Conservation (phyloP, 2,888 invertebrate species). For the Aethes cnicana region DNA sequence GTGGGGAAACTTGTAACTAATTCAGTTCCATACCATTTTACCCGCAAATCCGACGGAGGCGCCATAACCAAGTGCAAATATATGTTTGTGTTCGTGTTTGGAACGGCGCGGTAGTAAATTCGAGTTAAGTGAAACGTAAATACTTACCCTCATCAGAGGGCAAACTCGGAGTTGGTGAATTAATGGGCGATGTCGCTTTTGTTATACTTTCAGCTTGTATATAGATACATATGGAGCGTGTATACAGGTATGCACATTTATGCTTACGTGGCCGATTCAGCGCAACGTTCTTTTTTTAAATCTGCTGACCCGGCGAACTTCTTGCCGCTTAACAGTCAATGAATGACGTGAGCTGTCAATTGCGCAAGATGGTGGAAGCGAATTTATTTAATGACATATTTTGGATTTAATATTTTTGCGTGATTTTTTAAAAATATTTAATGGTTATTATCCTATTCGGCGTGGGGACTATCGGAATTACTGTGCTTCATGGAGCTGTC, state of each 20-base stretch:
- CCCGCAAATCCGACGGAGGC: neutral
- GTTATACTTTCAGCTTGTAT: constrained; percentile 10
- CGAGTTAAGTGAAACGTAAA: constrained; percentile 14
- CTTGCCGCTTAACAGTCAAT: too few species aligned
- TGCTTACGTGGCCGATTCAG: too few species aligned
- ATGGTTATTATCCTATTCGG: too few species aligned
- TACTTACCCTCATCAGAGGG: constrained; percentile 20
- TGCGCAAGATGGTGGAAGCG: too few species aligned
- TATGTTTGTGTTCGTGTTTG: constrained; percentile 8
- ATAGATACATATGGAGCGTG: neutral
- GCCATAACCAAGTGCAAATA: neutral
- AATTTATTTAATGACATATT: too few species aligned
- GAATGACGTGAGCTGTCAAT: too few species aligned
- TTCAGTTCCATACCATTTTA: neutral
- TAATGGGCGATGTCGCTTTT: constrained; percentile 14
- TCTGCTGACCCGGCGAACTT: too few species aligned
- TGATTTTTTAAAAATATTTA: too few species aligned
- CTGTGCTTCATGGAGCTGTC: too few species aligned
- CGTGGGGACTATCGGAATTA: too few species aligned
- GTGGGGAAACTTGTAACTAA: neutral
- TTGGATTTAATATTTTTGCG: too few species aligned
- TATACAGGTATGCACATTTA: neutral
- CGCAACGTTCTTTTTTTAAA: too few species aligned
- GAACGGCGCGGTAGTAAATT: constrained; percentile 7
- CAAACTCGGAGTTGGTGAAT: constrained; percentile 15